Base-by-base conservation (phyloP, 2,797 vertebrate species). In the Schizothorax lantsangensis region DNA sequence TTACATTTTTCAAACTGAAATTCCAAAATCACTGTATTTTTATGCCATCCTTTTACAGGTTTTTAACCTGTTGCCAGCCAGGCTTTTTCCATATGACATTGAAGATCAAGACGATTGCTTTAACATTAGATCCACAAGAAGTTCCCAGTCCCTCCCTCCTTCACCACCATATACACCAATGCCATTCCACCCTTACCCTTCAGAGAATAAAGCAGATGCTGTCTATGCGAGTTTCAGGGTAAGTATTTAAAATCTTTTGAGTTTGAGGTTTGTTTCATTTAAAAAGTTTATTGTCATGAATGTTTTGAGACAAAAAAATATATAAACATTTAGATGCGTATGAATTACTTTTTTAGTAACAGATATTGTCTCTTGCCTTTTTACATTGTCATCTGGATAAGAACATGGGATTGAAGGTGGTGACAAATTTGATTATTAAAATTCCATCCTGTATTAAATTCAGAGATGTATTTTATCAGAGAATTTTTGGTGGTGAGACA, bases 321-420 rank as follows among this genome's bases (percentile, higher is more conserved):
- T 7, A 5, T 23, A n/a, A 15, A 8, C 23, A 49, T 7, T 71
- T 40, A 38, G 21, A 49, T 69, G 10, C n/a, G 12, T 5, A 7
- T 15, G 26, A 7, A 74, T 30, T 30, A 73, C 43, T 26, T 73
- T 72, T 73, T 74, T 14, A 14, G 72, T 47, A 30, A 72, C 21
- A 47, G 3, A 74, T 26, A 30, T 49, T 33, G n/a, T 75, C 5
- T 54, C 11, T 59, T 59, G 33, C 19, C 6, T 59, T 79, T 79
- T 79, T 79, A 14, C 52, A 54, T 23, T 38, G 19, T 59, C 74
- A 77, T 26, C 57, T 52, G 73, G 21, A 19, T 54, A 6, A 95
- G 95, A 83, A 81, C 17, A 66, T 89, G n/a, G 94, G 95, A 52
- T 59, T 95, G 88, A 95, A 95, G 90, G 90, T 94, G 86, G 91